Percentiles rank a stretch among this genome's conserved stretches.
These are phyloP conservation scores for Bolinopsis microptera DNA, from an alignment of 37 sponge, comb jelly and placozoan species.

Conservation along the genomic window DNA sequence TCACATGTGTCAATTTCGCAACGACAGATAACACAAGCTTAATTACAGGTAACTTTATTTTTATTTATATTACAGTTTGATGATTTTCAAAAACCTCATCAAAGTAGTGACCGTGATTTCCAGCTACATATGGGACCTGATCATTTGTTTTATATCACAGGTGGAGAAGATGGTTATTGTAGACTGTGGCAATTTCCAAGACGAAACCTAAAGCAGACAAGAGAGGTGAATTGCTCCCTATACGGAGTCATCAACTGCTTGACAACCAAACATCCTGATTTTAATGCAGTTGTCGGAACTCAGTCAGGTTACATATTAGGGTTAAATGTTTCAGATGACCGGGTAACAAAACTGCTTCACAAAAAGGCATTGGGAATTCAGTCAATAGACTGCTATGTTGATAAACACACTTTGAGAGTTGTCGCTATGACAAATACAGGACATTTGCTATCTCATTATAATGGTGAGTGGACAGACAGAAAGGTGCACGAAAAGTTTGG, in stretches of 20 bases:
- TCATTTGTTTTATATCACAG: too few species aligned
- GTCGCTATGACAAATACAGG: constrained; percentile 54
- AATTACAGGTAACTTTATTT: constrained; percentile 13
- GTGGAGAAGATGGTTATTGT: constrained; percentile 25
- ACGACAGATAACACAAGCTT: background rate
- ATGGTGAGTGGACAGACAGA: constrained; percentile 37
- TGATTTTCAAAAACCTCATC: too few species aligned
- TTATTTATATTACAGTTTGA: background rate
- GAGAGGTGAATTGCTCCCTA: constrained; percentile 27
- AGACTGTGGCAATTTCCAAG: constrained; percentile 43
- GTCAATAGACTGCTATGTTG: constrained; percentile 6
- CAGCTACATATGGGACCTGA: too few species aligned
- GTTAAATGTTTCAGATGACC: constrained; percentile 2
- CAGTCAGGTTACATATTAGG: constrained; percentile 23
- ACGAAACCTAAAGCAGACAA: background rate
- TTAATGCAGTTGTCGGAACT: constrained; percentile 36
- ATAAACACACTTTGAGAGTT: background rate
- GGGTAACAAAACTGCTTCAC: background rate
- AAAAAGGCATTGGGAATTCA: constrained; percentile 10
- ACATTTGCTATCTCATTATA: background rate
- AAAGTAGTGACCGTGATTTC: background rate
- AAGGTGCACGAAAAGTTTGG: constrained; percentile 52
- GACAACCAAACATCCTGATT: constrained; percentile 54
- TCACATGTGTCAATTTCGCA: constrained; percentile 29
- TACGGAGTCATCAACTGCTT: constrained; percentile 55